Conservation (phyloP, 1,140 invertebrate species). For the Lepidurus arcticus region DNA sequence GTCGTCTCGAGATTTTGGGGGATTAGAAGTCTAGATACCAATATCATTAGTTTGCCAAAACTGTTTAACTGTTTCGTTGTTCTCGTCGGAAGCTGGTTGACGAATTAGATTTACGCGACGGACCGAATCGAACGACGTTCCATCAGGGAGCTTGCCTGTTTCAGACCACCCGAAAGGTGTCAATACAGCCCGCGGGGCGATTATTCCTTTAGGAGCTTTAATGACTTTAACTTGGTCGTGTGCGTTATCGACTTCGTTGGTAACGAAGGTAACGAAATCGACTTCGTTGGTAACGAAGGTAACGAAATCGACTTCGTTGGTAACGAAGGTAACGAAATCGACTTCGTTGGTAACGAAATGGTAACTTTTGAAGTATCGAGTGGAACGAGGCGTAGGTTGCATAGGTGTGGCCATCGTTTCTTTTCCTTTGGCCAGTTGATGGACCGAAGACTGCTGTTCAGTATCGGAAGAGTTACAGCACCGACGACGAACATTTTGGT, state of each 20-base stretch:
- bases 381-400: neutral
- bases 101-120: neutral
- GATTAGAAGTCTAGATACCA: neutral
- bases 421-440: conserved; percentile 5
- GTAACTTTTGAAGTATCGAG: conserved; percentile 9
- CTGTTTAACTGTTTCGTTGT: neutral
- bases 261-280: no score
- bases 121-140: neutral
- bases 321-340: no score
- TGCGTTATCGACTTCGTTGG: conserved; percentile 13
- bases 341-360: conserved; percentile 10
- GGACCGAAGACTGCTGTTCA: conserved; percentile 6
- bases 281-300: no score
- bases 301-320: conserved; percentile 1
- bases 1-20: neutral
- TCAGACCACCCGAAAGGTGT: conserved; percentile 27
- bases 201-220: neutral
- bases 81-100: neutral
- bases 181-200: neutral
- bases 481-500: neutral
- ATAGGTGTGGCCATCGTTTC: neutral
- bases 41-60: conserved; percentile 18
- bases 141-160: neutral
- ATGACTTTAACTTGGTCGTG: conserved; percentile 5
- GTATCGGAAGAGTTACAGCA: neutral